Evolutionary conservation across 2,888 invertebrate genomes (phyloP).

Genomic region (Seira sanloemensis): DNA sequence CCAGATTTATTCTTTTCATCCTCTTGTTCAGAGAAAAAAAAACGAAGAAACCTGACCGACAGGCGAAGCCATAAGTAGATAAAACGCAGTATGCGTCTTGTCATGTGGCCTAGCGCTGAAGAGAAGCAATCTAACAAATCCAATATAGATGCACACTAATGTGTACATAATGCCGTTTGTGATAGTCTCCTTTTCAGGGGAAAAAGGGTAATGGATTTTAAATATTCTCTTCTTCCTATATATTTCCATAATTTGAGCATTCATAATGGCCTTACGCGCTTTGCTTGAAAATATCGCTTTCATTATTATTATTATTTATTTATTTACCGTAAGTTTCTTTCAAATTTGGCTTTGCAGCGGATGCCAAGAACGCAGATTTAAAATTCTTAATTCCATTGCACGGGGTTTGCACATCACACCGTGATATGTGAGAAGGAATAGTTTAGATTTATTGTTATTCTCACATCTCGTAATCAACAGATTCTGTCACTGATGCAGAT

Average conservation of each 20-base stretch:
- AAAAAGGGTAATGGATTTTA: not conserved
- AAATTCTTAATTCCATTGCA: too few relatives aligned
- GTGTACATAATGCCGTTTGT: too few relatives aligned
- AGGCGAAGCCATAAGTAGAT: conserved; percentile 51
- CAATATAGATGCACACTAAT: too few relatives aligned
- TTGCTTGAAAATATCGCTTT: conserved; percentile 40
- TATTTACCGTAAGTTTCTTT: too few relatives aligned
- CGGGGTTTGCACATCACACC: too few relatives aligned
- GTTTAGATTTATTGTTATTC: too few relatives aligned
- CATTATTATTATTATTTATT: conserved; percentile 43
- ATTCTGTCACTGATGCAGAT: too few relatives aligned
- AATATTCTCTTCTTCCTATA: too few relatives aligned
- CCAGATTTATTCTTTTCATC: conserved; percentile 69
- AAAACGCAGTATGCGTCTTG: conserved; percentile 28
- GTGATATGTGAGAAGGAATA: too few relatives aligned
- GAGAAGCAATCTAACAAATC: not conserved
- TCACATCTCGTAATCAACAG: too few relatives aligned
- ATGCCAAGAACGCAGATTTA: too few relatives aligned
- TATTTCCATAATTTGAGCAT: conserved; percentile 26
- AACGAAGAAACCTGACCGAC: conserved; percentile 41
- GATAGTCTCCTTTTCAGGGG: not conserved
- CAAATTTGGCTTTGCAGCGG: too few relatives aligned
- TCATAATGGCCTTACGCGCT: conserved; percentile 31
- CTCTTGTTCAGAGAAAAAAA: conserved; percentile 42
- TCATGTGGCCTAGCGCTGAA: conserved; percentile 5